Percentiles rank a stretch among this genome's conserved stretches.
phyloP scores from a whole-genome alignment of 2,888 invertebrate genomes.

The Agrochola lychnidis region DNA sequence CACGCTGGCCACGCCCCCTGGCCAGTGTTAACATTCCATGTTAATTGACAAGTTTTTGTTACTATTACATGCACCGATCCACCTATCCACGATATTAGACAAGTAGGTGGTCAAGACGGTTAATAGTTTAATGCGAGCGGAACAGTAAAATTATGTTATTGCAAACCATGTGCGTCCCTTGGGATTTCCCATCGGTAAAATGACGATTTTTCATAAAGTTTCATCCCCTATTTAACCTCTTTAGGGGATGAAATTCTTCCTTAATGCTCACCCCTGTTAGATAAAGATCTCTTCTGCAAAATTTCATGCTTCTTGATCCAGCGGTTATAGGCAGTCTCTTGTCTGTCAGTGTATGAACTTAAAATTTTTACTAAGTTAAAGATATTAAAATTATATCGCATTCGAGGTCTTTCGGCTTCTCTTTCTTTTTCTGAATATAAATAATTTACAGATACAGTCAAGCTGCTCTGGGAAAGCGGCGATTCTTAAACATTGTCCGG shows the following conservation, averaged over 20 bases:
- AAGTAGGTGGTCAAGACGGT: too few relatives aligned
- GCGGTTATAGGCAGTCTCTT: neutral
- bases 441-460: neutral
- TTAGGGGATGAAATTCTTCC: neutral
- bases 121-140: neutral
- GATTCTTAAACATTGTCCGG: neutral
- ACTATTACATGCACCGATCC: conserved; percentile 6
- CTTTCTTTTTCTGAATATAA: neutral
- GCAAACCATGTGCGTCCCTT: neutral
- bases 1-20: conserved; percentile 49
- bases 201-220: neutral
- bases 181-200: neutral
- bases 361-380: neutral
- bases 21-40: conserved; percentile 40
- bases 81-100: neutral
- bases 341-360: neutral
- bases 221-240: neutral
- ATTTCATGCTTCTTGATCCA: neutral
- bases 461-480: too few relatives aligned
- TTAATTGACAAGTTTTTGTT: conserved; percentile 58
- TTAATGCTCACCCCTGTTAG: neutral
- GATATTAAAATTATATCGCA: neutral
- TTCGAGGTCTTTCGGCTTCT: neutral
- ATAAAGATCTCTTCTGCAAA: neutral
- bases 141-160: neutral